Base-by-base conservation (phyloP, 2,888 invertebrate genomes). In the Coenonympha glycerion region DNA sequence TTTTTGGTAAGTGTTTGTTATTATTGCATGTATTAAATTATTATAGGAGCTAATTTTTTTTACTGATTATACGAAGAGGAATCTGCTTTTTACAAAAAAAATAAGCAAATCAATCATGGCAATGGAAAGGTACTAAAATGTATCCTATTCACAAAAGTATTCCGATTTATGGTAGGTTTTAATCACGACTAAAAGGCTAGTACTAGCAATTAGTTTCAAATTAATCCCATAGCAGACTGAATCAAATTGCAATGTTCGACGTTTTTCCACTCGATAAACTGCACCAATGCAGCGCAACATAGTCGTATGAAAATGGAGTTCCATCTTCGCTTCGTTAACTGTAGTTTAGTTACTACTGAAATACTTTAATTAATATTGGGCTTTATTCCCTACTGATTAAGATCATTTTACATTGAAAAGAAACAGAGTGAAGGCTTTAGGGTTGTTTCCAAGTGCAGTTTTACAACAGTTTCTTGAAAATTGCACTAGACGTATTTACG, bases 401-500 rank as follows among this genome's bases (percentile, higher is more conserved):
- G 31, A 31, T 30, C 30, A 50, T 2, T 50, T 49, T 46, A 37
- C 47, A 13, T 21, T n/a, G 28, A 11, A n/a, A 9, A 15, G 26
- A 49, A 21, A 45, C 30, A 8, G 11, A 46, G 8, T 39, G 34
- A 30, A 42, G 48, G 8, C 26, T 36, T 37, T 44, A 31, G 26
- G 39, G 30, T 24, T 48, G 40, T 46, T 46, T 48, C 45, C 37
- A 36, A 39, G 44, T 50, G 55, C 51, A 58, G 36, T 59, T 55
- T 58, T 58, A 52, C 44, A 51, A 41, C 44, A 53, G 47, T 55
- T 56, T 48, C 58, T 50, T 42, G 53, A 45, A 54, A 54, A 65
- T 57, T 56, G 61, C 49, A 59, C 60, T 64, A 60, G 62, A 65
- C 66, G 66, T 69, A 69, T 81, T 82, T 79, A 83, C 75, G 81